Percentiles rank a stretch among this genome's conserved stretches.
phyloP scores from a whole-genome alignment of 1,140 invertebrate species.

The Drosophila asahinai region DNA sequence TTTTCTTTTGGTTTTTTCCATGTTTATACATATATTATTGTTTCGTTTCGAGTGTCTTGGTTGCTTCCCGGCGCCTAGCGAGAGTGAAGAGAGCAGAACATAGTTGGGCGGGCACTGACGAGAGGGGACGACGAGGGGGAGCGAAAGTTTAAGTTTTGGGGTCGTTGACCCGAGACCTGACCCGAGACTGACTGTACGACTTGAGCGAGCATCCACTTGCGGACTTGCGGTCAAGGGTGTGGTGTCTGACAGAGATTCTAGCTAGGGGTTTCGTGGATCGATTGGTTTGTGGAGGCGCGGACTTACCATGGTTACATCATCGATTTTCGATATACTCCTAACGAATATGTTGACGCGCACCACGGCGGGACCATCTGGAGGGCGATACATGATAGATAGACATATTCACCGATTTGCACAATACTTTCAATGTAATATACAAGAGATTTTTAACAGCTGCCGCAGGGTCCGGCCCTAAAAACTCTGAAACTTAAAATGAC shows the following conservation, averaged over 20 bases:
- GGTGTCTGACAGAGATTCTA: constrained; percentile 23
- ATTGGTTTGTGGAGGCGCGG: constrained; percentile 55
- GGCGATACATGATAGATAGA: constrained; percentile 85
- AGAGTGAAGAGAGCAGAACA: constrained; percentile 21
- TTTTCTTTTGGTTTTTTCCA: not conserved
- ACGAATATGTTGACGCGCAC: constrained; percentile 98
- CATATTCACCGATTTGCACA: constrained; percentile 68
- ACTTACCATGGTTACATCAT: constrained; percentile 99
- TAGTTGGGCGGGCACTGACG: constrained; percentile 8
- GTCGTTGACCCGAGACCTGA: constrained; percentile 24
- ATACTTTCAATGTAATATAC: constrained; percentile 66
- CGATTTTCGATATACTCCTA: constrained; percentile 99
- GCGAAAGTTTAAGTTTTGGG: constrained; percentile 12
- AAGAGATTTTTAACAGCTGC: constrained; percentile 62
- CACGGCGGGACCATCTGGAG: constrained; percentile 94
- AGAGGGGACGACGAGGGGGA: not conserved
- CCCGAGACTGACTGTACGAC: constrained; percentile 11
- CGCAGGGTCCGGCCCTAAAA: constrained; percentile 42
- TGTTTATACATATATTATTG: constrained; percentile 44
- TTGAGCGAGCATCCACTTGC: constrained; percentile 27
- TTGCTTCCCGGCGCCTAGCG: constrained; percentile 31
- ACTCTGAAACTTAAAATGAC: constrained; percentile 44
- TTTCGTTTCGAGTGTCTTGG: constrained; percentile 38
- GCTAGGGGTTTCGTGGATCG: constrained; percentile 34
- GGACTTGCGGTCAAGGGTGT: constrained; percentile 29